Conservation (phyloP, 2,797 vertebrate genomes). For the Epinephelus awoara region DNA sequence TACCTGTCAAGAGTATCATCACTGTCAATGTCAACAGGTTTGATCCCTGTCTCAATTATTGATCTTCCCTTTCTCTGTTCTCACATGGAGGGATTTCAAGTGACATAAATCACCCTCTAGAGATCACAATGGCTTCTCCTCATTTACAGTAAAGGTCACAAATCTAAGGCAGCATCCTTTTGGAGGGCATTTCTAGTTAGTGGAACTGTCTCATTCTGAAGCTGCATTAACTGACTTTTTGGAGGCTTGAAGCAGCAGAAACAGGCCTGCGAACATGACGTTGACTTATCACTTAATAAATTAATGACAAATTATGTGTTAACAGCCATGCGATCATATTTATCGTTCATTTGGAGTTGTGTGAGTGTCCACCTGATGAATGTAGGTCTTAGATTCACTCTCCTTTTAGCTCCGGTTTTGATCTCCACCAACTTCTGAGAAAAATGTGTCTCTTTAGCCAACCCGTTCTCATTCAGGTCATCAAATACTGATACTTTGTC, state of each 20-base stretch:
- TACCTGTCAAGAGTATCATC: slow-evolving; percentile 70
- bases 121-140: neutral
- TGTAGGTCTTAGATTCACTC: too few species aligned
- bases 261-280: neutral
- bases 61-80: neutral
- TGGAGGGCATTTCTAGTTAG: neutral
- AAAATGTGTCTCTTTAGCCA: too few species aligned
- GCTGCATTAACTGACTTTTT: neutral
- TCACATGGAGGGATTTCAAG: neutral
- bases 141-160: neutral
- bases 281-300: too few species aligned
- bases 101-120: neutral
- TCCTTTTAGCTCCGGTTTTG: neutral
- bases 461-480: too few species aligned
- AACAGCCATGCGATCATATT: neutral
- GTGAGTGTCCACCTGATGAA: too few species aligned
- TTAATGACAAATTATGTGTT: too few species aligned
- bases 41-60: neutral
- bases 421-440: neutral
- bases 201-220: neutral
- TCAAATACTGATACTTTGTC: too few species aligned
- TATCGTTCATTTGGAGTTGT: neutral
- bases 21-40: slow-evolving; percentile 64
- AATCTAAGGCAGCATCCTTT: neutral
- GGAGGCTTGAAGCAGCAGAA: neutral